Evolutionary conservation across 2,113 vertebrate genomes (phyloP).

Genomic region (Oncorhynchus keta): DNA sequence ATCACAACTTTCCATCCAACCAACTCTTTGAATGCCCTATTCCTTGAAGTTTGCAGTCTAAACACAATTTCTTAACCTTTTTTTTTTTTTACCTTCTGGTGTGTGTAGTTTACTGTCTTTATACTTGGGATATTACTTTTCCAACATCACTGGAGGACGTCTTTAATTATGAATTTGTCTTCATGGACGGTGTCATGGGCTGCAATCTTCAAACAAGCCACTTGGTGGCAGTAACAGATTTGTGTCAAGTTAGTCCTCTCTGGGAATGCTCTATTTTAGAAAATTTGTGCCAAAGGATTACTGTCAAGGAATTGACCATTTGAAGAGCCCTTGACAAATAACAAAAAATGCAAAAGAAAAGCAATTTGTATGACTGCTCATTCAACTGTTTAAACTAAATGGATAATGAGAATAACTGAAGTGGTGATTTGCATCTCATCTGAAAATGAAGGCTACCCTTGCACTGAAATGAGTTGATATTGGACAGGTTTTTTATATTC

Average conservation of each 20-base stretch:
- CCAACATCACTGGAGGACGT: no score
- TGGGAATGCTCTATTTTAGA: not conserved
- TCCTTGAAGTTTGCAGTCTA: no score
- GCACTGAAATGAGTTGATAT: not conserved
- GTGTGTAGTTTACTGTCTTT: no score
- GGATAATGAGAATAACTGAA: not conserved
- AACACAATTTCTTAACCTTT: no score
- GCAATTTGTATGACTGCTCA: not conserved
- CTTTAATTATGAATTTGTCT: no score
- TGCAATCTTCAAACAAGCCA: not conserved
- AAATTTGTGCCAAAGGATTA: constrained; percentile 9
- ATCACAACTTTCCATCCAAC: no score
- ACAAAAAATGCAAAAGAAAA: not conserved
- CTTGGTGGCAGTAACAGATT: constrained; percentile 30
- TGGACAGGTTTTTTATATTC: no score
- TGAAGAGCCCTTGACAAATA: not conserved
- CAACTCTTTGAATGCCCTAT: no score
- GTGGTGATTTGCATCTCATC: not conserved
- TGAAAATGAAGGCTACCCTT: not conserved
- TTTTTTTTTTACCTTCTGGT: no score
- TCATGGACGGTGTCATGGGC: not conserved
- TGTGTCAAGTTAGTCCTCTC: not conserved
- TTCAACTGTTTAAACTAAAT: not conserved
- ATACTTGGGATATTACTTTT: no score
- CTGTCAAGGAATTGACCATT: constrained; percentile 9